Evolutionary conservation across 1,140 invertebrate species (phyloP).

Genomic region (Leptonema lineaticorne): DNA sequence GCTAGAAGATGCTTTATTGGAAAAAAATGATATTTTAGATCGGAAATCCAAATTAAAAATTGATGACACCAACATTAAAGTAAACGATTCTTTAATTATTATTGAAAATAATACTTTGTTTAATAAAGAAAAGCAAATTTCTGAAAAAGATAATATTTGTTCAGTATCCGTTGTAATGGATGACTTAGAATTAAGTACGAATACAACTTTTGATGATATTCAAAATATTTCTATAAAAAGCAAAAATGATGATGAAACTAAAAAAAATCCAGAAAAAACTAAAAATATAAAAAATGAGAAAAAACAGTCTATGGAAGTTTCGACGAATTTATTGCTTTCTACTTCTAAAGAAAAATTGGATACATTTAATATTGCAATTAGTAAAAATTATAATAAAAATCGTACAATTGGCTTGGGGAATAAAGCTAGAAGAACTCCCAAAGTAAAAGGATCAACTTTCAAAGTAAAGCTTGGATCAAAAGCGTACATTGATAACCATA

Average conservation of each 20-base stretch:
- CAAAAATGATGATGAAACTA: not conserved
- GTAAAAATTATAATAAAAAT: no score
- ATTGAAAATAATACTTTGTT: not conserved
- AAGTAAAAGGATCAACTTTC: constrained; percentile 11
- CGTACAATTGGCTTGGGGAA: not conserved
- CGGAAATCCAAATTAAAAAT: not conserved
- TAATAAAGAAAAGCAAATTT: not conserved
- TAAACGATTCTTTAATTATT: not conserved
- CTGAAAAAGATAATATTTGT: not conserved
- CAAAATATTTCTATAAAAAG: no score
- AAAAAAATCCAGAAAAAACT: not conserved
- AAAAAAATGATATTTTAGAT: not conserved
- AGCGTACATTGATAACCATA: not conserved
- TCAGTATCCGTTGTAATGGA: not conserved
- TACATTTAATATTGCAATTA: no score
- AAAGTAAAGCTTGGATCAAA: constrained; percentile 25
- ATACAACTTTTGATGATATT: constrained; percentile 28
- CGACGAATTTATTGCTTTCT: no score
- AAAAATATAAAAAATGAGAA: no score
- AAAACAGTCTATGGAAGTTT: no score
- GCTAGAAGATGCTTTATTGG: constrained; percentile 30
- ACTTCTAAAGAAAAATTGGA: no score
- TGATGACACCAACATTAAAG: not conserved
- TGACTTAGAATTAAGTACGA: constrained; percentile 26
- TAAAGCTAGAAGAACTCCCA: not conserved